Conservation (phyloP, 2,888 invertebrate species). For the Lacanobia oleracea region DNA sequence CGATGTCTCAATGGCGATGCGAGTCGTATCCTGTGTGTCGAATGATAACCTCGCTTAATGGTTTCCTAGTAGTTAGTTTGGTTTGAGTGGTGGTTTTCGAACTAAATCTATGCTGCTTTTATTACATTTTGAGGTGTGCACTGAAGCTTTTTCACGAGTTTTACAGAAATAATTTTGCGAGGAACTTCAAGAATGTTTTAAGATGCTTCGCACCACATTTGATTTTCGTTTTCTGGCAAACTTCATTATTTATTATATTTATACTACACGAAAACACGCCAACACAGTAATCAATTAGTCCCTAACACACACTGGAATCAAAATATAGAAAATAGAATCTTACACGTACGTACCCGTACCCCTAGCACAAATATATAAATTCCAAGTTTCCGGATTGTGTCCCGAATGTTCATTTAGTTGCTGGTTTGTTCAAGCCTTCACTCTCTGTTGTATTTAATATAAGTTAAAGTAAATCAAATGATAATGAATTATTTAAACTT, state of each 20-base stretch:
- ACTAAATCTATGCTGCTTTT: slow-evolving; percentile 86
- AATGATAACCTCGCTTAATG: slow-evolving; percentile 87
- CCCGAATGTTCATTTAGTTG: slow-evolving; percentile 77
- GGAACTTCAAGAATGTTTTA: slow-evolving; percentile 62
- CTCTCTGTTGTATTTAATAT: slow-evolving; percentile 60
- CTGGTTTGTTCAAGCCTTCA: slow-evolving; percentile 80
- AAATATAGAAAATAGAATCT: slow-evolving; percentile 39
- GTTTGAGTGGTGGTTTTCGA: slow-evolving; percentile 86
- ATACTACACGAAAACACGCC: slow-evolving; percentile 53
- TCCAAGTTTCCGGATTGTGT: slow-evolving; percentile 65
- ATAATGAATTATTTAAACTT: neutral
- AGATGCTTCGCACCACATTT: slow-evolving; percentile 72
- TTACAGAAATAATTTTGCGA: slow-evolving; percentile 70
- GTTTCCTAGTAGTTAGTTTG: slow-evolving; percentile 87
- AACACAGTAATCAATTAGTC: slow-evolving; percentile 57
- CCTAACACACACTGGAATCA: slow-evolving; percentile 31
- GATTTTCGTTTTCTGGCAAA: slow-evolving; percentile 63
- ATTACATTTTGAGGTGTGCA: slow-evolving; percentile 79
- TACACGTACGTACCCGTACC: slow-evolving; percentile 42
- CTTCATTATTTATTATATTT: slow-evolving; percentile 63
- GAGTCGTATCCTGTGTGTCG: slow-evolving; percentile 76
- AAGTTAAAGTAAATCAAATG: slow-evolving; percentile 1
- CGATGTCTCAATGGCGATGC: slow-evolving; percentile 62
- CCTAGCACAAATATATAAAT: slow-evolving; percentile 43
- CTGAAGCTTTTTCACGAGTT: slow-evolving; percentile 77